Evolutionary conservation across 2,888 invertebrate genomes (phyloP), one percentile per base, ranked within the genome.

Genomic region (Spialia ferax): DNA sequence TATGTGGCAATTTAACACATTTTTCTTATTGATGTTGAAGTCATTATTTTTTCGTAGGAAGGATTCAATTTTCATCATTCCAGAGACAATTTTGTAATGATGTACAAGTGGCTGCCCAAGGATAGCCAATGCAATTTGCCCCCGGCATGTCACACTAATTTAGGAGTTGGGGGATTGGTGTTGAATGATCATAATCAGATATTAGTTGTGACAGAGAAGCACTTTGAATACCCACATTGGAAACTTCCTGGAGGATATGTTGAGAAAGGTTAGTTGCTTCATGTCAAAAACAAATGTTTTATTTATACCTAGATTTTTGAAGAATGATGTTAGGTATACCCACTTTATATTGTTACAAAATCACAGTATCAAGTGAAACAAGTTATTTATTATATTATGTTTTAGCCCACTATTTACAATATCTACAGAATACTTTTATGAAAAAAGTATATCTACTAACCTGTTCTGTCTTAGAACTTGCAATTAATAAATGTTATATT

Each of bases 1-100:
- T n/a, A n/a, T n/a, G n/a, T n/a, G n/a, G n/a, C n/a, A n/a, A n/a
- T n/a, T n/a, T n/a, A n/a, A n/a, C n/a, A n/a, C n/a, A n/a, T n/a
- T n/a, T n/a, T n/a, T n/a, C n/a, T n/a, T n/a, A n/a, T n/a, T n/a
- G n/a, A n/a, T n/a, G n/a, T n/a, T n/a, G n/a, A n/a, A n/a, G n/a
- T n/a, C n/a, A n/a, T n/a, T 59, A 8, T 11, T 55, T 48, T 63
- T 76, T 79, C n/a, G 68, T 85, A 97, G 95, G 95, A 95, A 81
- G 97, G 97, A 18, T 98, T 99, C 84, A 96, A 96, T 75, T 98
- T 97, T 82, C 98, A 99, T 85, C 98, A 98, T 90, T 97, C 98
- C 0, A 95, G 96, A 79, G 95, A 96, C 63, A 95, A 96, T 35
- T 96, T 95, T 85, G 97, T 98, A 0, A 96, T 96, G 94, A 95